Percentiles rank a stretch among this genome's conserved stretches.
Evolutionary conservation across 2,888 invertebrate genomes (phyloP).

Genomic region (Philereme vetulata): DNA sequence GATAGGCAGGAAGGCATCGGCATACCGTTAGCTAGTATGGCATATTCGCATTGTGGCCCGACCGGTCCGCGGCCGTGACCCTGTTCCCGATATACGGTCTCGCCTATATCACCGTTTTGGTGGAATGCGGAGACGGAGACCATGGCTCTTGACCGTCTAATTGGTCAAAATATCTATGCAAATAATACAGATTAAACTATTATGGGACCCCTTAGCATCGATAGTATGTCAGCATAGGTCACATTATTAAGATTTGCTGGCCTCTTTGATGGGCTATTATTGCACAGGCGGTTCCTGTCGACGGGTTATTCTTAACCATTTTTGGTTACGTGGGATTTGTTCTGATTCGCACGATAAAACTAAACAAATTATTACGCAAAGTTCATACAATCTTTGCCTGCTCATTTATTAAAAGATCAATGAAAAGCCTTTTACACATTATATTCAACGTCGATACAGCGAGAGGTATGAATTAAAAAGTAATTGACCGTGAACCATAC

Average conservation of each 20-base stretch:
- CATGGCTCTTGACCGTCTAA: slow-evolving; percentile 49
- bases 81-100: slow-evolving; percentile 70
- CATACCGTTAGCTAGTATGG: slow-evolving; percentile 61
- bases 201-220: slow-evolving; percentile 5
- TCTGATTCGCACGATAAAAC: slow-evolving; percentile 43
- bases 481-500: slow-evolving; percentile 49
- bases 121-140: slow-evolving; percentile 71
- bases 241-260: slow-evolving; percentile 28
- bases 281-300: slow-evolving; percentile 37
- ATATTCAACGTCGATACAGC: slow-evolving; percentile 24
- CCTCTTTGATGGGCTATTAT: slow-evolving; percentile 33
- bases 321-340: slow-evolving; percentile 45
- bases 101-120: slow-evolving; percentile 57
- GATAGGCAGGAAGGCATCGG: slow-evolving; percentile 44
- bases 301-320: slow-evolving; percentile 40
- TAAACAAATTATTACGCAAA: slow-evolving; percentile 20
- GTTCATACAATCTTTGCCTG: slow-evolving; percentile 12
- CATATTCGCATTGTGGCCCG: slow-evolving; percentile 62
- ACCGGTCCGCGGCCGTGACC: slow-evolving; percentile 78
- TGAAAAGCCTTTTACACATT: slow-evolving; percentile 5
- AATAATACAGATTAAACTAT: slow-evolving; percentile 1
- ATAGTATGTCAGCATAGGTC: slow-evolving; percentile 17
- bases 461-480: slow-evolving; percentile 35
- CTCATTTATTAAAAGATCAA: slow-evolving; percentile 18
- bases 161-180: slow-evolving; percentile 31